A percentile compares a stretch with the other conserved stretches of the same genome.
Evolutionary conservation across 2,113 vertebrate genomes (phyloP).

Genomic region (Mormoops blainvillei): DNA sequence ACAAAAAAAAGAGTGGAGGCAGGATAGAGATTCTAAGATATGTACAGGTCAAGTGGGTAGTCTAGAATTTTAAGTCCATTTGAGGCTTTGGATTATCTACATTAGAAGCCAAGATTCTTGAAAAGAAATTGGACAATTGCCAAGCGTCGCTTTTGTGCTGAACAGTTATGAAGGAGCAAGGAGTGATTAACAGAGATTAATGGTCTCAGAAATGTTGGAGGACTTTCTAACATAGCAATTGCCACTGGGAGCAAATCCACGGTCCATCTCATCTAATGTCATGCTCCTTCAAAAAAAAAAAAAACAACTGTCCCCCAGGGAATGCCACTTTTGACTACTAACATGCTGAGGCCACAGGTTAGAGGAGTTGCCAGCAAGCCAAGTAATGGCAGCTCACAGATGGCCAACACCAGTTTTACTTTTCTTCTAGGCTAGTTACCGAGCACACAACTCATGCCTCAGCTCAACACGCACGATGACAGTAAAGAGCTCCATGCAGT

Average conservation of each 20-base stretch:
- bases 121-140: slow-evolving; percentile 3
- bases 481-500: too few species aligned
- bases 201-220: neutral
- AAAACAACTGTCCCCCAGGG: neutral
- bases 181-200: slow-evolving; percentile 37
- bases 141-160: slow-evolving; percentile 7
- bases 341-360: neutral
- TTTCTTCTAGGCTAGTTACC: neutral
- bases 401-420: neutral
- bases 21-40: neutral
- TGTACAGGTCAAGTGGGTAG: neutral
- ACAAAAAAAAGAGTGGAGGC: neutral
- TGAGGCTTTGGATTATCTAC: neutral
- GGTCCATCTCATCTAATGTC: neutral
- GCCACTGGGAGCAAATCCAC: neutral
- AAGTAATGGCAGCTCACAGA: neutral
- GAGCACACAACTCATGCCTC: neutral
- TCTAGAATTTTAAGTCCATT: neutral
- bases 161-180: neutral
- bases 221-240: neutral
- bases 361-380: neutral
- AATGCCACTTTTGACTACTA: neutral
- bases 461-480: neutral
- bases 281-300: neutral
- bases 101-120: slow-evolving; percentile 14